A percentile compares a stretch with the other conserved stretches of the same genome.
Conservation (phyloP, 2,888 invertebrate species). For the Ichneumon xanthorius region DNA sequence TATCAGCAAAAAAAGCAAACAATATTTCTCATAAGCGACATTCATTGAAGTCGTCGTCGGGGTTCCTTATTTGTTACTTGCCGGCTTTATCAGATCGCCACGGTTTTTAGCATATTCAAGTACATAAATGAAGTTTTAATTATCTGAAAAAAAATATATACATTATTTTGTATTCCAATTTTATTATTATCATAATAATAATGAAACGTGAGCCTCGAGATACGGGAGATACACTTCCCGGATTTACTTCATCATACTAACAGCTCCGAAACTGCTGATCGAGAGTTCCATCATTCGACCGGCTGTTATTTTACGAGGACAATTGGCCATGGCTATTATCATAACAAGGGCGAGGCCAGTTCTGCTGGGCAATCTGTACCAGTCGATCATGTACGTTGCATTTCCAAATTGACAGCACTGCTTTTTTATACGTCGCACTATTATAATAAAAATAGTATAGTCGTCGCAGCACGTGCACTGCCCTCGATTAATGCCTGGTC, state of each 20-base stretch:
- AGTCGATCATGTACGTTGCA: constrained; percentile 76
- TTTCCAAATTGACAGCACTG: constrained; percentile 70
- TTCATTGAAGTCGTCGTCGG: background rate
- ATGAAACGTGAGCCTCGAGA: background rate
- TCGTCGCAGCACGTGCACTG: background rate
- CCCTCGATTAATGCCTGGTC: background rate
- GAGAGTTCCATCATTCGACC: constrained; percentile 78
- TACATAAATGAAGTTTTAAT: constrained; percentile 74
- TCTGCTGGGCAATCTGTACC: constrained; percentile 75
- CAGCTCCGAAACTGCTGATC: constrained; percentile 75
- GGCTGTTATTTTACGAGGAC: constrained; percentile 76
- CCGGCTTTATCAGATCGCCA: constrained; percentile 27
- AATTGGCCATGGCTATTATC: constrained; percentile 73
- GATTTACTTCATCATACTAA: constrained; percentile 68
- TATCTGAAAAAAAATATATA: constrained; percentile 66
- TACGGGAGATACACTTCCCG: background rate
- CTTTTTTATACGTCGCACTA: background rate
- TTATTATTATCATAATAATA: background rate
- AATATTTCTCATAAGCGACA: background rate
- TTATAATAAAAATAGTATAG: background rate
- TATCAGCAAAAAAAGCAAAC: background rate
- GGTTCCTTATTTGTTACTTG: background rate
- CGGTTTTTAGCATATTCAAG: constrained; percentile 74
- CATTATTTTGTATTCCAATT: background rate
- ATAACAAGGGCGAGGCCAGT: constrained; percentile 73